Conservation (phyloP, 2,797 vertebrate species). For the Scleropages formosus region DNA sequence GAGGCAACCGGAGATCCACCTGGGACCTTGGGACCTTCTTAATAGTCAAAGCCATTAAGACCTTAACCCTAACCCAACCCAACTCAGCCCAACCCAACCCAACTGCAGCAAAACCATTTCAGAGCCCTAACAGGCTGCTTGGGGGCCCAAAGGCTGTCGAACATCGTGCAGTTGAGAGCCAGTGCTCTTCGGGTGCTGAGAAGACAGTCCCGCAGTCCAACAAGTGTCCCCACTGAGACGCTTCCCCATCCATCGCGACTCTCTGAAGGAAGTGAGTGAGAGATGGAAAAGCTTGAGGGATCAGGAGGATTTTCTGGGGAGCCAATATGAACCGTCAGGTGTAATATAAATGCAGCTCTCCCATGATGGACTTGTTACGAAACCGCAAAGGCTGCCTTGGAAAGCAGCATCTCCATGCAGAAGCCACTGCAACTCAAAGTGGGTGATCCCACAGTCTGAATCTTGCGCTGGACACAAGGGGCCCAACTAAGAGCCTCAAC, state of each 20-base stretch:
- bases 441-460: neutral
- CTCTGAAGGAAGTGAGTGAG: neutral
- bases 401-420: neutral
- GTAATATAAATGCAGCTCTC: neutral
- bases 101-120: neutral
- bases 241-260: neutral
- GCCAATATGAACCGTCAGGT: neutral
- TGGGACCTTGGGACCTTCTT: neutral
- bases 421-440: neutral
- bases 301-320: neutral
- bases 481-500: neutral
- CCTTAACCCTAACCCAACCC: too few relatives aligned
- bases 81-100: too few relatives aligned
- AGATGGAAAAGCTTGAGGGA: too few relatives aligned
- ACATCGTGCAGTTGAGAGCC: neutral
- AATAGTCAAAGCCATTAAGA: neutral
- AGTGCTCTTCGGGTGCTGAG: neutral
- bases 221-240: neutral
- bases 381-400: neutral
- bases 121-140: neutral
- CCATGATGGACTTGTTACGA: conserved; percentile 10
- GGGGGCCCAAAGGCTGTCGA: neutral
- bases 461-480: neutral
- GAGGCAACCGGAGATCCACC: neutral
- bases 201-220: neutral